Percentiles rank a stretch among this genome's conserved stretches.
phyloP scores from a whole-genome alignment of 1,140 invertebrate genomes.

The Uloborus diversus region DNA sequence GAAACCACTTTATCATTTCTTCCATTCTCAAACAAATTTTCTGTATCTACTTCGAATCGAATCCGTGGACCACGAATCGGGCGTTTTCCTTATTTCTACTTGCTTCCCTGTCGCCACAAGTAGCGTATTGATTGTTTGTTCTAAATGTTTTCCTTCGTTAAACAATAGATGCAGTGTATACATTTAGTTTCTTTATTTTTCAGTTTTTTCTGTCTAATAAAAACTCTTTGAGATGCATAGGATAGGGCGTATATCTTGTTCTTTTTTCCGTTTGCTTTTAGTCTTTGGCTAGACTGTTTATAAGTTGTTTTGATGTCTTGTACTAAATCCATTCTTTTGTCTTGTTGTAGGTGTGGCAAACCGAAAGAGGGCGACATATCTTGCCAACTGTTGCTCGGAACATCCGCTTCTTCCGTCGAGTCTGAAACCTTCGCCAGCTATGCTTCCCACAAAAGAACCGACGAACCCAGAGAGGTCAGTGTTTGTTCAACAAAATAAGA shows the following conservation, averaged over 20 bases:
- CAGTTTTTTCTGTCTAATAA: background rate
- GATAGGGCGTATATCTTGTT: background rate
- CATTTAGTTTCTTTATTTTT: background rate
- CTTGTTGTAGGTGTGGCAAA: slow-evolving; percentile 39
- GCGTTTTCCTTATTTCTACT: too few species aligned
- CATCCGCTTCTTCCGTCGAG: slow-evolving; percentile 38
- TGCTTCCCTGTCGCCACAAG: too few species aligned
- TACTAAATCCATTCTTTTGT: background rate
- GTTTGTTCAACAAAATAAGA: too few species aligned
- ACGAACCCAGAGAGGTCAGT: slow-evolving; percentile 39
- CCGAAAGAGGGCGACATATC: slow-evolving; percentile 52
- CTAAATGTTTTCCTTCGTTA: too few species aligned
- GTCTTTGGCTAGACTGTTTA: background rate
- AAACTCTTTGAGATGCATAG: background rate
- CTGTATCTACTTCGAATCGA: too few species aligned
- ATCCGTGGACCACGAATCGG: too few species aligned
- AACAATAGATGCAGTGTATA: background rate
- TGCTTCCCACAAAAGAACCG: slow-evolving; percentile 6
- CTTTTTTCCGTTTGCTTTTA: background rate
- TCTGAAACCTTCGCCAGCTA: slow-evolving; percentile 26
- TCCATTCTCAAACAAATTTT: too few species aligned
- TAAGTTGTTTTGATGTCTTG: background rate
- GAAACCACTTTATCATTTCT: too few species aligned
- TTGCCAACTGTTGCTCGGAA: slow-evolving; percentile 40
- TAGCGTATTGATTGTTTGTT: too few species aligned